These are phyloP conservation scores for Oscheius sp. DNA, from an alignment of 2,888 invertebrate genomes.

Conservation along the genomic window DNA sequence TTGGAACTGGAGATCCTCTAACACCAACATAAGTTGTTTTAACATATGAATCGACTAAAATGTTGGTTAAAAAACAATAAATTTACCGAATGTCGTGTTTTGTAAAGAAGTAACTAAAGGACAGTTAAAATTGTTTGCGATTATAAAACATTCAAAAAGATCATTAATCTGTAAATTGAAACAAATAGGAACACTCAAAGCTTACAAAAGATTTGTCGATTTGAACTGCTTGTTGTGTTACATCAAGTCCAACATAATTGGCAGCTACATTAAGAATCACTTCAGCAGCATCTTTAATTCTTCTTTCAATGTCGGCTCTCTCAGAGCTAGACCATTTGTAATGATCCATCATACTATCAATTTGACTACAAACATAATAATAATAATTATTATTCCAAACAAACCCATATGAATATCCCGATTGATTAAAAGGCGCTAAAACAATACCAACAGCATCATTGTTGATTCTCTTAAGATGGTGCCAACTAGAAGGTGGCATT, in stretches of 20 bases:
- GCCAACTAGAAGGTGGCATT: constrained; percentile 62
- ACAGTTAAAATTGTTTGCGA: neutral
- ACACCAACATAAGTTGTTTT: constrained; percentile 29
- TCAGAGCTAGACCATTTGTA: constrained; percentile 32
- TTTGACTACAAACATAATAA: constrained; percentile 9
- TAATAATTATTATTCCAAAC: neutral
- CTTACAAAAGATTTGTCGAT: constrained; percentile 51
- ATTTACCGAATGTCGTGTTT: neutral
- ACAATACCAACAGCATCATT: constrained; percentile 43
- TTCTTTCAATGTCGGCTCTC: constrained; percentile 32
- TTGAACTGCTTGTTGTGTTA: neutral
- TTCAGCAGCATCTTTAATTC: constrained; percentile 38
- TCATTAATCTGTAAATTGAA: constrained; percentile 32
- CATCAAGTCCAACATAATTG: constrained; percentile 38
- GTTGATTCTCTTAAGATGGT: constrained; percentile 55
- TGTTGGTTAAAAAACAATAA: neutral
- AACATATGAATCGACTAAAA: neutral
- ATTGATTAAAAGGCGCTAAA: constrained; percentile 41
- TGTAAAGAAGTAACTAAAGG: too few relatives aligned
- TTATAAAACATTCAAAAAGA: constrained; percentile 51
- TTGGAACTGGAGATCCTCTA: neutral
- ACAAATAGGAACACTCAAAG: neutral
- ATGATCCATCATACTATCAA: constrained; percentile 44
- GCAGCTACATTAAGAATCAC: constrained; percentile 41
- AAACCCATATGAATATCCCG: constrained; percentile 14